Conservation (phyloP, 2,113 vertebrate species). For the Phylloscopus trochilus region DNA sequence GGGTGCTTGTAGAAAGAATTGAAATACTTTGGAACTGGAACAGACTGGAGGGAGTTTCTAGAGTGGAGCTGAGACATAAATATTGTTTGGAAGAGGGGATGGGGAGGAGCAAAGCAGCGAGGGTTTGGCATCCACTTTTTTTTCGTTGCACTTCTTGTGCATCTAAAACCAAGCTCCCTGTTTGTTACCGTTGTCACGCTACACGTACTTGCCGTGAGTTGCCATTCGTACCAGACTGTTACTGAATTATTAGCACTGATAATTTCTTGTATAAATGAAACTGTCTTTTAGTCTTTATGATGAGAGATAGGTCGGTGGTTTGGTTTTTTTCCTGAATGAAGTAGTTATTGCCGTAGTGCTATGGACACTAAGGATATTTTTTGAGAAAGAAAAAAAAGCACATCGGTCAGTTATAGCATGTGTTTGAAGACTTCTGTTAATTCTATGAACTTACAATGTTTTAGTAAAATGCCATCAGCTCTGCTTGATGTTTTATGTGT, state of each 20-base stretch:
- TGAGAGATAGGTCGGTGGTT: not conserved
- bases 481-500: slow-evolving; percentile 63
- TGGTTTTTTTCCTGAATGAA: slow-evolving; percentile 21
- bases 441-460: slow-evolving; percentile 61
- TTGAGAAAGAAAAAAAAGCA: slow-evolving; percentile 29
- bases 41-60: not conserved
- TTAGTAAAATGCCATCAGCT: slow-evolving; percentile 42
- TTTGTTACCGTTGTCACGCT: not conserved
- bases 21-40: not conserved
- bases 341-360: not conserved
- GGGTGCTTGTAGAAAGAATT: not conserved
- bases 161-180: not conserved
- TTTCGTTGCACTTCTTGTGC: not conserved
- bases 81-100: not conserved
- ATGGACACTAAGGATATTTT: slow-evolving; percentile 35
- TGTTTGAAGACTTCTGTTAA: slow-evolving; percentile 73
- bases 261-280: slow-evolving; percentile 33
- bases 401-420: slow-evolving; percentile 54
- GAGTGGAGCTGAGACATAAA: not conserved
- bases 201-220: not conserved
- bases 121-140: not conserved
- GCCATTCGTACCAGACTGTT: slow-evolving; percentile 43
- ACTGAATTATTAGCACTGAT: slow-evolving; percentile 66
- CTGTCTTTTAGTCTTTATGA: slow-evolving; percentile 4
- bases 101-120: not conserved